Conservation (phyloP, 2,888 invertebrate genomes). For the Thereva unica region DNA sequence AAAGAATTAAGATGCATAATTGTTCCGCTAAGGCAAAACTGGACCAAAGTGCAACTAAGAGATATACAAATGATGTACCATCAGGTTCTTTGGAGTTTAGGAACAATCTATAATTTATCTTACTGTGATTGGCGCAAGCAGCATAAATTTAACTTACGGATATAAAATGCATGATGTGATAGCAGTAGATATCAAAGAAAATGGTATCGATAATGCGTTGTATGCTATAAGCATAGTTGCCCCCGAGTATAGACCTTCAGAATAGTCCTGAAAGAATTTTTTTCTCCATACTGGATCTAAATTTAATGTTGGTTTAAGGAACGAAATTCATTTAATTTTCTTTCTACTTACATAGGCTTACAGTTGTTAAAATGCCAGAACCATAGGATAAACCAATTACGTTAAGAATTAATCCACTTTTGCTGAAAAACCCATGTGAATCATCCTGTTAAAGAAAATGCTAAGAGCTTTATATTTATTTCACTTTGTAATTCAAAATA, state of each 20-base stretch:
- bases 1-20: slow-evolving; percentile 77
- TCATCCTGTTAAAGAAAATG: slow-evolving; percentile 49
- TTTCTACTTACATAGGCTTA: slow-evolving; percentile 50
- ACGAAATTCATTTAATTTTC: background rate
- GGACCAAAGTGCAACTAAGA: slow-evolving; percentile 77
- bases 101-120: slow-evolving; percentile 48
- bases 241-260: slow-evolving; percentile 87
- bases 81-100: slow-evolving; percentile 53
- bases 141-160: slow-evolving; percentile 63
- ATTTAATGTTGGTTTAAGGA: slow-evolving; percentile 63
- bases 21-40: slow-evolving; percentile 86
- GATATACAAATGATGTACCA: slow-evolving; percentile 64
- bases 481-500: no score
- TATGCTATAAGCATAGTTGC: slow-evolving; percentile 81
- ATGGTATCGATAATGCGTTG: slow-evolving; percentile 78
- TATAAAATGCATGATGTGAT: slow-evolving; percentile 74
- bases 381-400: slow-evolving; percentile 56
- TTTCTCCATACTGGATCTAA: slow-evolving; percentile 82
- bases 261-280: slow-evolving; percentile 88
- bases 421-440: slow-evolving; percentile 56
- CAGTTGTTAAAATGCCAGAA: slow-evolving; percentile 56
- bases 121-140: no score
- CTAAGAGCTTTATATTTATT: no score
- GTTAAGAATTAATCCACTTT: slow-evolving; percentile 56
- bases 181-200: slow-evolving; percentile 75